Conservation (phyloP, 2,797 vertebrate genomes). For the Jordanella pulchra region DNA sequence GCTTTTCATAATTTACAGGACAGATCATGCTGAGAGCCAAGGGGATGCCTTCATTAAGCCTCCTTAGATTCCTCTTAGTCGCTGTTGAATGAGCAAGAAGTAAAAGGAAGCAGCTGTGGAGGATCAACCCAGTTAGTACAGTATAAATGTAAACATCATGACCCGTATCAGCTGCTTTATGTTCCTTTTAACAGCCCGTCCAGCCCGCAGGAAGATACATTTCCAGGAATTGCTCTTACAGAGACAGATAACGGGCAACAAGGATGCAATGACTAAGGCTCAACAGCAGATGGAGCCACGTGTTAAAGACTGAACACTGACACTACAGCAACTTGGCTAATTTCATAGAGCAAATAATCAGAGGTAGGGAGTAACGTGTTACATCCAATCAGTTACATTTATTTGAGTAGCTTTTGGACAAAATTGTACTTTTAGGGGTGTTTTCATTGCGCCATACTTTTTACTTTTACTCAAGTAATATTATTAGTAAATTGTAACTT, state of each 20-base stretch:
- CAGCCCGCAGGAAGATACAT: slow-evolving; percentile 85
- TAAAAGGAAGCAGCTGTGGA: slow-evolving; percentile 82
- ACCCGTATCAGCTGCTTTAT: slow-evolving; percentile 79
- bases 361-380: too few relatives aligned
- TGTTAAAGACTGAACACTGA: background rate
- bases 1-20: slow-evolving; percentile 25
- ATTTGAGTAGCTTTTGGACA: too few relatives aligned
- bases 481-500: too few relatives aligned
- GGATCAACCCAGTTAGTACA: slow-evolving; percentile 82
- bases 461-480: too few relatives aligned
- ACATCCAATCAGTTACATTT: too few relatives aligned
- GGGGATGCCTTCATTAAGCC: slow-evolving; percentile 81
- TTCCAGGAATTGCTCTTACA: slow-evolving; percentile 69
- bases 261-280: background rate
- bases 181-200: slow-evolving; percentile 87
- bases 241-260: background rate
- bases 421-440: too few relatives aligned
- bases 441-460: too few relatives aligned
- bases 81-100: slow-evolving; percentile 84
- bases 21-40: slow-evolving; percentile 83
- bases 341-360: too few relatives aligned
- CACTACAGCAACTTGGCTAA: background rate
- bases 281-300: background rate
- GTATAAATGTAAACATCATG: slow-evolving; percentile 85
- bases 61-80: slow-evolving; percentile 84